Conservation (phyloP, 2,113 vertebrate genomes). For the Gadus macrocephalus region DNA sequence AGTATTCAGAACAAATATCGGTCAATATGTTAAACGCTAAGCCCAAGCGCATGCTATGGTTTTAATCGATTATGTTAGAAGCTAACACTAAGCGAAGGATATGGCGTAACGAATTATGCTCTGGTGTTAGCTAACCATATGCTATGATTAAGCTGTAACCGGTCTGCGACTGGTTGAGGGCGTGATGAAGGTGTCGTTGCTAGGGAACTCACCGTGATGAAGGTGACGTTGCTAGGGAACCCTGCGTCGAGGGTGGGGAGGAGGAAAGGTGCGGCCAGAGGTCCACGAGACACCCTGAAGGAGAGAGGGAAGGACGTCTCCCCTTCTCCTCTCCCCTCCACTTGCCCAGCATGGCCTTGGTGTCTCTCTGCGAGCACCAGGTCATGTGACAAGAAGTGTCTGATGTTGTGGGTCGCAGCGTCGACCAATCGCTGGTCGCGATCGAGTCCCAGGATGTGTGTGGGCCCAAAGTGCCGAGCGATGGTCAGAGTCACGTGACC, state of each 20-base stretch:
- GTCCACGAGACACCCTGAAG: conserved; percentile 76
- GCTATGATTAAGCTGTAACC: too few relatives aligned
- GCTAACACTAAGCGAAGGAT: too few relatives aligned
- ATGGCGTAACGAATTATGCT: too few relatives aligned
- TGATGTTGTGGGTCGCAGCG: conserved; percentile 80
- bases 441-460: conserved; percentile 84
- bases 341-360: background rate
- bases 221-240: conserved; percentile 82
- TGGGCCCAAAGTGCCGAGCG: conserved; percentile 74
- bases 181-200: conserved; percentile 45
- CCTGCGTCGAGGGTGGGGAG: conserved; percentile 26
- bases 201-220: conserved; percentile 73
- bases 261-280: conserved; percentile 77
- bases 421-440: conserved; percentile 76
- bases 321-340: background rate
- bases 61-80: too few relatives aligned
- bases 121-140: too few relatives aligned
- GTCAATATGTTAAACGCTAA: too few relatives aligned
- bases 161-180: too few relatives aligned
- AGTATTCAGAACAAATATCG: too few relatives aligned
- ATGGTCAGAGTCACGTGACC: conserved; percentile 83
- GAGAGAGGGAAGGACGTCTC: conserved; percentile 69
- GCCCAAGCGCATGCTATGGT: too few relatives aligned
- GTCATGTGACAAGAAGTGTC: conserved; percentile 83
- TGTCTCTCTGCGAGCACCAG: conserved; percentile 32